These are phyloP conservation scores for Ophiothrix spiculata DNA, from an alignment of 35 echinoderm and acorn worm species.

Conservation along the genomic window DNA sequence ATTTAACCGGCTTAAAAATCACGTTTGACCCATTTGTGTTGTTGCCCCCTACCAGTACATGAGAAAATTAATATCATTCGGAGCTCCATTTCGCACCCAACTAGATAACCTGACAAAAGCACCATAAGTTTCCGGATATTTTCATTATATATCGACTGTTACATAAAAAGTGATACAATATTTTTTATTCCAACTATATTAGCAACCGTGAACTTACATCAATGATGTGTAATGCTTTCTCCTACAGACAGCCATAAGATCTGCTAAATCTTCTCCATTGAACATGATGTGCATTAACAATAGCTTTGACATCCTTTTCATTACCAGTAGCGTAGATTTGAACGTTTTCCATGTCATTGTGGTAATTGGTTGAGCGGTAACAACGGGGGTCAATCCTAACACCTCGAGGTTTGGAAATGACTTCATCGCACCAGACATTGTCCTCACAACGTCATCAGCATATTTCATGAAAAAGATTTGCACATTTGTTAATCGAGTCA, in stretches of 20 bases:
- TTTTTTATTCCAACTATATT: too few relatives aligned
- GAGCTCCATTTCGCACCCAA: too few relatives aligned
- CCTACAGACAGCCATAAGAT: not conserved
- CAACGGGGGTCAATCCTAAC: not conserved
- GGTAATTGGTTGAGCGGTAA: not conserved
- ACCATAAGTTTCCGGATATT: too few relatives aligned
- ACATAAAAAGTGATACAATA: too few relatives aligned
- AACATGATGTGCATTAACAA: not conserved
- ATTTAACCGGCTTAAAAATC: too few relatives aligned
- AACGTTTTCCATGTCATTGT: not conserved
- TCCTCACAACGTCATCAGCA: not conserved
- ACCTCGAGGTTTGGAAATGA: not conserved
- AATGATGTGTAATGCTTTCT: too few relatives aligned
- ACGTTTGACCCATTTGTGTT: too few relatives aligned
- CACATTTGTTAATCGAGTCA: not conserved
- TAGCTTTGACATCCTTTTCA: not conserved
- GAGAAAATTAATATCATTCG: too few relatives aligned
- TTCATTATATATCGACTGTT: too few relatives aligned
- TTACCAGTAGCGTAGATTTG: not conserved
- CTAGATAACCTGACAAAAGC: too few relatives aligned
- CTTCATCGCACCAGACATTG: not conserved
- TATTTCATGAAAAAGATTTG: not conserved
- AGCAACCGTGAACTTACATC: too few relatives aligned
- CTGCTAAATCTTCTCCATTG: not conserved
- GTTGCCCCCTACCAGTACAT: too few relatives aligned